Conservation (phyloP, 2,888 invertebrate species). For the Acutogordius australiensis region DNA sequence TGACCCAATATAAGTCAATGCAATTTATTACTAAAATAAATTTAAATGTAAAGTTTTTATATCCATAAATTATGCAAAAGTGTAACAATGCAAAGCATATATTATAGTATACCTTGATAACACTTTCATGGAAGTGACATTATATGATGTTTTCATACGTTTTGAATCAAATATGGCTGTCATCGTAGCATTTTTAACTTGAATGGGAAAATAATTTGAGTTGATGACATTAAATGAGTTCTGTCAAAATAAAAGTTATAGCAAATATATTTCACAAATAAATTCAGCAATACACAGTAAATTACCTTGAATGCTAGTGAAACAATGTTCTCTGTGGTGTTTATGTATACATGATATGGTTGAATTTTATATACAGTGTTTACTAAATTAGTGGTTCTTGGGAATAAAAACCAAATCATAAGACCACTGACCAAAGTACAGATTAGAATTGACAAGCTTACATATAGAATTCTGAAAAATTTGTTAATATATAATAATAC, state of each 20-base stretch:
- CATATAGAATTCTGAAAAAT: conserved; percentile 17
- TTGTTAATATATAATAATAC: conserved; percentile 19
- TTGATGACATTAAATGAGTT: conserved; percentile 1
- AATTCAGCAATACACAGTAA: no score
- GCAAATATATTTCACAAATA: not conserved
- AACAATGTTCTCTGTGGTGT: not conserved
- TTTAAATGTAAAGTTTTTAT: no score
- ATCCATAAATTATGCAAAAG: not conserved
- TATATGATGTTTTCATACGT: conserved; percentile 4
- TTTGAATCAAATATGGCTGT: conserved; percentile 9
- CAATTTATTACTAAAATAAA: no score
- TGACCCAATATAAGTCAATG: no score
- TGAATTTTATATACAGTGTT: not conserved
- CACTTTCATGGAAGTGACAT: not conserved
- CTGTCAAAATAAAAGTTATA: not conserved
- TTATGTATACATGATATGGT: not conserved
- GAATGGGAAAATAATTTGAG: conserved; percentile 4
- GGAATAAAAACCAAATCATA: not conserved
- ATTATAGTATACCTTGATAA: not conserved
- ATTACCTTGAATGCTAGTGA: not conserved
- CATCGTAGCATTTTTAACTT: not conserved
- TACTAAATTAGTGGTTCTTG: not conserved
- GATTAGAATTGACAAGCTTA: not conserved
- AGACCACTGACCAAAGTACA: not conserved
- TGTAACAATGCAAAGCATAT: not conserved